Evolutionary conservation across 2,888 invertebrate species (phyloP).

Genomic region (Nephrocerus scutellatus): DNA sequence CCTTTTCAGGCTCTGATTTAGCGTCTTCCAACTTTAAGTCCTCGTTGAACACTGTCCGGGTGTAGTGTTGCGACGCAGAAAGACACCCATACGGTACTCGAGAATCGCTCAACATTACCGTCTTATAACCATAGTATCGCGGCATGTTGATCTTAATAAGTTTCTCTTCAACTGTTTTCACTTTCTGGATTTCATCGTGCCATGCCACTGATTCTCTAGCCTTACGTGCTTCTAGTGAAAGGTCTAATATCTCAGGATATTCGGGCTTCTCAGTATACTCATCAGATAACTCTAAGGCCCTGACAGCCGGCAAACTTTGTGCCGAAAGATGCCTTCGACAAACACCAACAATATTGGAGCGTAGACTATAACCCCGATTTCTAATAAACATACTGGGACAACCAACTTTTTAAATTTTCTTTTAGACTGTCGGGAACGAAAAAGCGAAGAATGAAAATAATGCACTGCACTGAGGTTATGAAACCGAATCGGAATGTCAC

Average conservation of each 20-base stretch:
- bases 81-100: conserved; percentile 60
- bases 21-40: conserved; percentile 46
- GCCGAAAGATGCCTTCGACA: too few species aligned
- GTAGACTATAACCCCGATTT: too few species aligned
- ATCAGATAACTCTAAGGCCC: too few species aligned
- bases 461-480: too few species aligned
- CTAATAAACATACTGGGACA: too few species aligned
- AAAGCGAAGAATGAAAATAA: too few species aligned
- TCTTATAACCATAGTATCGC: conserved; percentile 70
- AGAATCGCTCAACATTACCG: conserved; percentile 56
- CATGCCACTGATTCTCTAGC: conserved; percentile 48
- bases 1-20: too few species aligned
- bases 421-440: too few species aligned
- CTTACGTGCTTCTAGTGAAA: conserved; percentile 50
- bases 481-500: too few species aligned
- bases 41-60: conserved; percentile 66
- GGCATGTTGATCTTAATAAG: conserved; percentile 76
- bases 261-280: conserved; percentile 32
- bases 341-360: too few species aligned
- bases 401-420: too few species aligned
- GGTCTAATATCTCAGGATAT: conserved; percentile 48
- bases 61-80: conserved; percentile 65
- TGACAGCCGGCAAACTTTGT: too few species aligned
- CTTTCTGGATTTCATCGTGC: conserved; percentile 55
- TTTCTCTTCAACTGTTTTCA: conserved; percentile 77